Conservation (phyloP, 2,888 invertebrate species). For the Fabriciana adippe region DNA sequence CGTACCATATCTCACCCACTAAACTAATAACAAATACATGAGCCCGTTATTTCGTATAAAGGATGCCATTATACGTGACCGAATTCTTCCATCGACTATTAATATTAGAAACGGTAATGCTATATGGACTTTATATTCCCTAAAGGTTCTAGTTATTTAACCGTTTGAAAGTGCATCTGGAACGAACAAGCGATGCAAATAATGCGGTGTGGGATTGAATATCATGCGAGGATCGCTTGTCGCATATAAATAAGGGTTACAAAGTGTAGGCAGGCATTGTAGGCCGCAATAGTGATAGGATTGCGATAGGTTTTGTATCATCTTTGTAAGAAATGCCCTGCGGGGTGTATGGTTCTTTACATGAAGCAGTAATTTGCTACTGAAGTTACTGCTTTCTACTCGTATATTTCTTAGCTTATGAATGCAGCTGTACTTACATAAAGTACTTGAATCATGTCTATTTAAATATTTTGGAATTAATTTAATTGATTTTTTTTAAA, state of each 20-base stretch:
- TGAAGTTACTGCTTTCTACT: background rate
- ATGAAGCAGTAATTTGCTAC: background rate
- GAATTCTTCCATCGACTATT: constrained; percentile 39
- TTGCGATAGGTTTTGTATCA: constrained; percentile 33
- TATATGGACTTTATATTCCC: constrained; percentile 46
- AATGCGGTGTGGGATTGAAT: constrained; percentile 41
- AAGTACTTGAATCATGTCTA: too few relatives aligned
- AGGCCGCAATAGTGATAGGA: constrained; percentile 26
- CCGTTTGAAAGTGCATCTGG: constrained; percentile 49
- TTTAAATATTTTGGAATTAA: too few relatives aligned
- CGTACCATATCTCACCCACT: constrained; percentile 44
- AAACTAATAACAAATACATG: constrained; percentile 43
- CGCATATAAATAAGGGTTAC: constrained; percentile 32
- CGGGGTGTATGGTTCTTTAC: constrained; percentile 1
- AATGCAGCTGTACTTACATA: too few relatives aligned
- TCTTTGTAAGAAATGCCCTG: constrained; percentile 26
- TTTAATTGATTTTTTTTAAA: too few relatives aligned
- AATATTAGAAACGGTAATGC: constrained; percentile 46
- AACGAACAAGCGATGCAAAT: constrained; percentile 41
- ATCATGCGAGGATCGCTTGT: constrained; percentile 29
- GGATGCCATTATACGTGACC: constrained; percentile 50
- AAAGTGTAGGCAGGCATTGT: constrained; percentile 32
- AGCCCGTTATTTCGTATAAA: constrained; percentile 51
- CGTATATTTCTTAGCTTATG: background rate
- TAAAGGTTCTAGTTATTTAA: constrained; percentile 45